These are phyloP conservation scores for Paramormyrops hopkinsi DNA, from an alignment of 2,797 vertebrate genomes.

Conservation along the genomic window DNA sequence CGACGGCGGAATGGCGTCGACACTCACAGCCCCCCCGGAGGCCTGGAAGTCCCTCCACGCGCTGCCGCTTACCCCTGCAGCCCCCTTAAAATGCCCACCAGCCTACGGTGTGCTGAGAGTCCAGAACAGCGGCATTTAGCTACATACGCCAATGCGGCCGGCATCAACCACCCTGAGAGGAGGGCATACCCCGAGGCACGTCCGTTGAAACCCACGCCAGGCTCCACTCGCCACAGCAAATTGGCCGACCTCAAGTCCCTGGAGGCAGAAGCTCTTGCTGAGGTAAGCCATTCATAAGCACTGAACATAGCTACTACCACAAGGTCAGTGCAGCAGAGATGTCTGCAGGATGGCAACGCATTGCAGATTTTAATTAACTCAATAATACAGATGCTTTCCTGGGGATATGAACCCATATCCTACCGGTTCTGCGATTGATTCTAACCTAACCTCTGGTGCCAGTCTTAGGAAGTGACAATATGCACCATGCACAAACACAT, in stretches of 20 bases:
- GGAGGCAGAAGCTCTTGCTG: conserved; percentile 85
- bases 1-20: conserved; percentile 75
- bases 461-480: not conserved
- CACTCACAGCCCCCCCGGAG: conserved; percentile 76
- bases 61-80: conserved; percentile 85
- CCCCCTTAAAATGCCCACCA: conserved; percentile 78
- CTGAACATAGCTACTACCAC: not conserved
- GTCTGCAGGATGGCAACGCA: not conserved
- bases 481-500: not conserved
- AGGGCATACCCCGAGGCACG: conserved; percentile 72
- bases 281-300: conserved; percentile 58
- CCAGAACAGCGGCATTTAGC: conserved; percentile 83
- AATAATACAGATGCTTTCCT: not conserved
- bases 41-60: conserved; percentile 71
- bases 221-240: conserved; percentile 78
- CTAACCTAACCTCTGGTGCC: not conserved
- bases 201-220: conserved; percentile 66
- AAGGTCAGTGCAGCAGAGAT: not conserved
- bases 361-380: not conserved
- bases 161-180: conserved; percentile 78
- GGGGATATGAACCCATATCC: not conserved
- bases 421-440: not conserved
- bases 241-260: conserved; percentile 86
- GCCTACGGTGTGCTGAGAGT: conserved; percentile 70
- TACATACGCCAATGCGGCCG: conserved; percentile 77